A percentile compares a stretch with the other conserved stretches of the same genome.
phyloP scores from a whole-genome alignment of 2,113 vertebrate species.

The Ancistrus triradiatus region DNA sequence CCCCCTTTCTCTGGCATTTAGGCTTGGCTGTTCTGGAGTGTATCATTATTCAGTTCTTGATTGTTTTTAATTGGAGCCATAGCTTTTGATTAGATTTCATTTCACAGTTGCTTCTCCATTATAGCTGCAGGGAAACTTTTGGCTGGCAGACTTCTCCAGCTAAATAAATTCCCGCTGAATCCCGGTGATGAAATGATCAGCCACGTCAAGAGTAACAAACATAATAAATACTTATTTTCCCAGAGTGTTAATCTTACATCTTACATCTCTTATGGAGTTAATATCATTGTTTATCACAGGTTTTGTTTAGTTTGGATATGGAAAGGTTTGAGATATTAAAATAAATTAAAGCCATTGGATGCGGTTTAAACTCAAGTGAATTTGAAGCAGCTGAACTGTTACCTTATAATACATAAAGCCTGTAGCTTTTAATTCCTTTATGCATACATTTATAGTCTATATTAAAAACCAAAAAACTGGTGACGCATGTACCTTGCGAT shows the following conservation, averaged over 20 bases:
- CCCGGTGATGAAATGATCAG: slow-evolving; percentile 1
- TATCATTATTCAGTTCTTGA: too few relatives aligned
- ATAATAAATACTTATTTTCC: background rate
- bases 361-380: background rate
- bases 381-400: too few relatives aligned
- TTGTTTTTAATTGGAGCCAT: too few relatives aligned
- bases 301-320: slow-evolving; percentile 14
- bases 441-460: too few relatives aligned
- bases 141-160: background rate
- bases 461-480: too few relatives aligned
- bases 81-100: too few relatives aligned
- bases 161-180: background rate
- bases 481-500: too few relatives aligned
- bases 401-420: too few relatives aligned
- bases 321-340: background rate
- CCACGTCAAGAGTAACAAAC: background rate
- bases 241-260: background rate
- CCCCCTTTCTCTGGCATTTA: background rate
- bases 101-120: slow-evolving; percentile 3
- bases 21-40: background rate
- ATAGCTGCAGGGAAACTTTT: background rate
- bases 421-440: too few relatives aligned
- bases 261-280: background rate
- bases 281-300: background rate
- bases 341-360: slow-evolving; percentile 27